phyloP scores from a whole-genome alignment of 2,797 vertebrate species.

The Iguana delicatissima region DNA sequence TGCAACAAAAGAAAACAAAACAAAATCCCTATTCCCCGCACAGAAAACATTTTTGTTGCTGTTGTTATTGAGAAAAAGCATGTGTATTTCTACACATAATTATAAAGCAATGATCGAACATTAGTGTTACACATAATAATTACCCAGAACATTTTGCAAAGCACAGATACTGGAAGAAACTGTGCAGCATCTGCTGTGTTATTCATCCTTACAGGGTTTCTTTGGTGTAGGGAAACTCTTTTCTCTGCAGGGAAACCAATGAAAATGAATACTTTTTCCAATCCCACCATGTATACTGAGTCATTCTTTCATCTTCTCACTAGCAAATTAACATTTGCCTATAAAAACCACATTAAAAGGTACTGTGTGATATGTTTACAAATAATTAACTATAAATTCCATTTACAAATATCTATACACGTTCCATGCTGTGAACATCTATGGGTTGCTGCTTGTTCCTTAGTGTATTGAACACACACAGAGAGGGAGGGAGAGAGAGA shows the following conservation, averaged over 20 bases:
- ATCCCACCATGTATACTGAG: background rate
- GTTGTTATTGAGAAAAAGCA: too few relatives aligned
- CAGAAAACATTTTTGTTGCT: too few relatives aligned
- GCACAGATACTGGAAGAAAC: background rate
- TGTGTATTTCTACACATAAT: too few relatives aligned
- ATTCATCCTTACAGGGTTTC: too few relatives aligned
- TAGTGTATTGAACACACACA: too few relatives aligned
- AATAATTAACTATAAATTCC: background rate
- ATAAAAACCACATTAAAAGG: background rate
- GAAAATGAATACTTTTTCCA: background rate
- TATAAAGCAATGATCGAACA: too few relatives aligned
- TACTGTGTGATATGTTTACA: background rate
- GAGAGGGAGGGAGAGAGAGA: background rate
- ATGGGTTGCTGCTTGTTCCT: background rate
- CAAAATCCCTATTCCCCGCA: too few relatives aligned
- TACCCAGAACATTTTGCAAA: background rate
- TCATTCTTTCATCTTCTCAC: background rate
- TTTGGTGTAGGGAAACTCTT: too few relatives aligned
- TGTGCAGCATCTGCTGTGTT: too few relatives aligned
- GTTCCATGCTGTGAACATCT: background rate
- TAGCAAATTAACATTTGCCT: background rate
- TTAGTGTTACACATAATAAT: too few relatives aligned
- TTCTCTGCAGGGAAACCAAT: background rate
- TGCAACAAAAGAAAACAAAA: too few relatives aligned
- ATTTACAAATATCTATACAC: background rate